These are phyloP conservation scores for Aphidius colemani DNA, from an alignment of 2,888 invertebrate genomes.

Conservation along the genomic window DNA sequence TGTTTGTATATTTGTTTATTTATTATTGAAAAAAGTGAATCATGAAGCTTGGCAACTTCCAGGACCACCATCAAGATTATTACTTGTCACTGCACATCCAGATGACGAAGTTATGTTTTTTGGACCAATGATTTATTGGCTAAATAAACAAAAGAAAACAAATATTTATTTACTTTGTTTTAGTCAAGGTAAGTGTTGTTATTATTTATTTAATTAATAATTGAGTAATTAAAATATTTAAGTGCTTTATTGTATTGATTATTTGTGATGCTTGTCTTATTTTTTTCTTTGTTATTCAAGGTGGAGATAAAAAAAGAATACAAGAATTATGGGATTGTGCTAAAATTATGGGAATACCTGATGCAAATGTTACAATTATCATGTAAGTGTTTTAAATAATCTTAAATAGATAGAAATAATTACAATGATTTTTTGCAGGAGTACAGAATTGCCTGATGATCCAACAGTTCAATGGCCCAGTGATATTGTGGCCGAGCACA, in stretches of 20 bases:
- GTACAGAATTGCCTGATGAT: conserved; percentile 77
- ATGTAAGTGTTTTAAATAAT: conserved; percentile 52
- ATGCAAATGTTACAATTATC: conserved; percentile 72
- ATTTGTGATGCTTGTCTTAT: background rate
- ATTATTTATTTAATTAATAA: conserved; percentile 12
- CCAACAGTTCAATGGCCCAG: conserved; percentile 78
- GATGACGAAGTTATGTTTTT: conserved; percentile 99
- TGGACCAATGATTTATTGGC: conserved; percentile 81
- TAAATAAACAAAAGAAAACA: conserved; percentile 68
- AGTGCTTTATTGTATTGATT: background rate
- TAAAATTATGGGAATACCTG: conserved; percentile 76
- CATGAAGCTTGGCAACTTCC: conserved; percentile 56
- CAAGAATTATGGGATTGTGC: conserved; percentile 85
- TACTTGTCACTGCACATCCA: conserved; percentile 92
- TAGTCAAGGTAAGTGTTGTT: conserved; percentile 45
- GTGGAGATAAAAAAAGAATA: conserved; percentile 64
- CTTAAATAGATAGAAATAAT: background rate
- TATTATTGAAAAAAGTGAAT: conserved; percentile 48
- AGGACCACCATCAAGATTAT: conserved; percentile 64
- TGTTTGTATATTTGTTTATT: conserved; percentile 51
- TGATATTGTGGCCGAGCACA: conserved; percentile 67
- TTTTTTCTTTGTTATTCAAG: conserved; percentile 37
- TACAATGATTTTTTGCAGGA: conserved; percentile 61
- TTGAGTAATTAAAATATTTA: background rate
- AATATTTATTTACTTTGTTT: conserved; percentile 83